A percentile compares a stretch with the other conserved stretches of the same genome.
Evolutionary conservation across 1,140 invertebrate species (phyloP).

Genomic region (Panagrolaimus sp.): DNA sequence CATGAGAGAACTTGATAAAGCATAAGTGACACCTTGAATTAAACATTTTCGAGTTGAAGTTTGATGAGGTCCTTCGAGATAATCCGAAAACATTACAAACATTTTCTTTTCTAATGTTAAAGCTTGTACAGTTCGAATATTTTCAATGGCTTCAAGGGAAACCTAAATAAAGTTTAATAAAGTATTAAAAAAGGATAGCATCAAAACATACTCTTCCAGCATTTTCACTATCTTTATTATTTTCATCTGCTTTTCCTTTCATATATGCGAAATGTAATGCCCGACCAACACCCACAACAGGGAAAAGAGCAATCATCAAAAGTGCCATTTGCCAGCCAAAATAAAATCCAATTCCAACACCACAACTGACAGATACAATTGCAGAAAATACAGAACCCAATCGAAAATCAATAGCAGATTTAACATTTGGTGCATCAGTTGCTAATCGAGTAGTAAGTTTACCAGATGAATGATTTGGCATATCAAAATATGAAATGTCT

Average conservation of each 20-base stretch:
- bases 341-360: slow-evolving; percentile 58
- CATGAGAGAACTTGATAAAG: slow-evolving; percentile 57
- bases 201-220: background rate
- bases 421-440: slow-evolving; percentile 62
- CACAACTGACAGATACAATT: slow-evolving; percentile 59
- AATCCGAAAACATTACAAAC: slow-evolving; percentile 31
- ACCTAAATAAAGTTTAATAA: slow-evolving; percentile 26
- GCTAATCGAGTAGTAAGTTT: slow-evolving; percentile 62
- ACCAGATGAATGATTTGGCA: slow-evolving; percentile 60
- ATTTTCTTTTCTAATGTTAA: slow-evolving; percentile 42
- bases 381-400: slow-evolving; percentile 59
- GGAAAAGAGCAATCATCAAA: slow-evolving; percentile 48
- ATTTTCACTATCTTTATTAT: slow-evolving; percentile 34
- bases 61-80: slow-evolving; percentile 27
- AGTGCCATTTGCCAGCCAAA: slow-evolving; percentile 46
- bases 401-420: slow-evolving; percentile 59
- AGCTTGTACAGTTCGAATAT: slow-evolving; percentile 49
- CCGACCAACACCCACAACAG: slow-evolving; percentile 33
- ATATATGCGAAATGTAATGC: slow-evolving; percentile 59
- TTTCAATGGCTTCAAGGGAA: slow-evolving; percentile 49
- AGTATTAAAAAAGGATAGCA: background rate
- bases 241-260: slow-evolving; percentile 61
- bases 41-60: background rate
- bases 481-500: slow-evolving; percentile 63
- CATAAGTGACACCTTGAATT: slow-evolving; percentile 25